Evolutionary conservation across 2,888 invertebrate species (phyloP).

Genomic region (Drosophila vallismaia): DNA sequence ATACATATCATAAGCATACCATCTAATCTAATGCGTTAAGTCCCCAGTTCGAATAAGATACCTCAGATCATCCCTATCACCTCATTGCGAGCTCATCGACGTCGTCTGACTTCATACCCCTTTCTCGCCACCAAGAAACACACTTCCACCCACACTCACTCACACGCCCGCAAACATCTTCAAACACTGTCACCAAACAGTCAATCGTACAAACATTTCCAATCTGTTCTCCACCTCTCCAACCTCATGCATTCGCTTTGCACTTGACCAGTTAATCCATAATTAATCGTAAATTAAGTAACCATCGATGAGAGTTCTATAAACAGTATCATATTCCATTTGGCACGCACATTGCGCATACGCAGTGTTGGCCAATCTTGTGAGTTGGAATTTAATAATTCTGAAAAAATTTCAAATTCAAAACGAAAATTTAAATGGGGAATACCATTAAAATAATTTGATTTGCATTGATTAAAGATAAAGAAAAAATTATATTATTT

Average conservation of each 20-base stretch:
- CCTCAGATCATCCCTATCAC: slow-evolving; percentile 37
- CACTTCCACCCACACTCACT: slow-evolving; percentile 52
- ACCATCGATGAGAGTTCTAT: slow-evolving; percentile 19
- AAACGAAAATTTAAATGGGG: not conserved
- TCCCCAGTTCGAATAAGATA: slow-evolving; percentile 50
- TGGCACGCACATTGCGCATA: slow-evolving; percentile 4
- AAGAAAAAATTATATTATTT: slow-evolving; percentile 4
- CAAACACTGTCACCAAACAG: slow-evolving; percentile 33
- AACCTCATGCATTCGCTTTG: slow-evolving; percentile 33
- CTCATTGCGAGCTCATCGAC: slow-evolving; percentile 64
- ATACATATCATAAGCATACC: slow-evolving; percentile 73
- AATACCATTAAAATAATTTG: not conserved
- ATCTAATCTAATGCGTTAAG: slow-evolving; percentile 62
- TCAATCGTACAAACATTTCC: slow-evolving; percentile 36
- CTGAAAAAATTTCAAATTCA: not conserved
- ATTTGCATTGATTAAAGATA: not conserved
- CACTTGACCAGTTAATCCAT: slow-evolving; percentile 33
- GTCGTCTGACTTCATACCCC: slow-evolving; percentile 47
- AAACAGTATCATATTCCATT: slow-evolving; percentile 2
- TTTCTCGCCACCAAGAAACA: slow-evolving; percentile 32
- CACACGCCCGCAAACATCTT: slow-evolving; percentile 11
- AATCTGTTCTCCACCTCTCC: slow-evolving; percentile 16
- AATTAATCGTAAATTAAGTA: slow-evolving; percentile 37
- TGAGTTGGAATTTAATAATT: not conserved
- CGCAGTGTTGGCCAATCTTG: slow-evolving; percentile 10